These are phyloP conservation scores for Agelas oroides DNA, from an alignment of 37 sponge, comb jelly and placozoan species.

Conservation along the genomic window DNA sequence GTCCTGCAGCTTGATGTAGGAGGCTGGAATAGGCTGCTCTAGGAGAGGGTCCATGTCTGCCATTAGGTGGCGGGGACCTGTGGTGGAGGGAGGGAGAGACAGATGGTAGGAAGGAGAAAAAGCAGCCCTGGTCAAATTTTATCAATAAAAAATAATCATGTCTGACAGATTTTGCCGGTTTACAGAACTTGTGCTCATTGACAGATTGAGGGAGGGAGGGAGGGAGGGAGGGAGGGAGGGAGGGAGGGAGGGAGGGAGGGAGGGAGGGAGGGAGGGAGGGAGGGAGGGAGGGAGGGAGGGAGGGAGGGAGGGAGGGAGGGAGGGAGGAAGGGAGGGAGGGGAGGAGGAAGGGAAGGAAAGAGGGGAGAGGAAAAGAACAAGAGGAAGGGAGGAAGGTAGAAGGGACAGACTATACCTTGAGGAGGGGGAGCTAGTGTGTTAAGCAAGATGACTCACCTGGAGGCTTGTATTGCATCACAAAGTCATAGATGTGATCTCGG, in stretches of 20 bases:
- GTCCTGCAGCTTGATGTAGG: conserved; percentile 70
- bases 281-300: conserved; percentile 36
- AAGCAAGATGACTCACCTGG: conserved; percentile 28
- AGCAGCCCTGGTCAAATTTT: too few species aligned
- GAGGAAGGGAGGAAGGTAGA: too few species aligned
- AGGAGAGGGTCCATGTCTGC: conserved; percentile 44
- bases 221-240: too few species aligned
- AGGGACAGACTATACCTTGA: too few species aligned
- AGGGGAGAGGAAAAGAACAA: too few species aligned
- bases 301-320: conserved; percentile 24
- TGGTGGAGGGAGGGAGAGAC: background rate
- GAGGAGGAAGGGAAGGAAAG: too few species aligned
- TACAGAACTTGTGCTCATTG: too few species aligned
- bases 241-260: conserved; percentile 6
- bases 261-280: conserved; percentile 32
- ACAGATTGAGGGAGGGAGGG: too few species aligned
- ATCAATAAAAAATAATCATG: too few species aligned
- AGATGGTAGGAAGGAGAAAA: too few species aligned
- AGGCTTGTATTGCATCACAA: conserved; percentile 48
- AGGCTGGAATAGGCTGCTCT: conserved; percentile 68
- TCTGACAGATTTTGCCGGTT: too few species aligned
- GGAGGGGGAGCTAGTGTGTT: too few species aligned
- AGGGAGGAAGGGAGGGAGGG: background rate
- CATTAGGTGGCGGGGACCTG: conserved; percentile 6
- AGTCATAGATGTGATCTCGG: conserved; percentile 68